A percentile compares a stretch with the other conserved stretches of the same genome.
Evolutionary conservation across 92 coral and sea anemone species (phyloP).

Genomic region (Zoanthus solanderi): DNA sequence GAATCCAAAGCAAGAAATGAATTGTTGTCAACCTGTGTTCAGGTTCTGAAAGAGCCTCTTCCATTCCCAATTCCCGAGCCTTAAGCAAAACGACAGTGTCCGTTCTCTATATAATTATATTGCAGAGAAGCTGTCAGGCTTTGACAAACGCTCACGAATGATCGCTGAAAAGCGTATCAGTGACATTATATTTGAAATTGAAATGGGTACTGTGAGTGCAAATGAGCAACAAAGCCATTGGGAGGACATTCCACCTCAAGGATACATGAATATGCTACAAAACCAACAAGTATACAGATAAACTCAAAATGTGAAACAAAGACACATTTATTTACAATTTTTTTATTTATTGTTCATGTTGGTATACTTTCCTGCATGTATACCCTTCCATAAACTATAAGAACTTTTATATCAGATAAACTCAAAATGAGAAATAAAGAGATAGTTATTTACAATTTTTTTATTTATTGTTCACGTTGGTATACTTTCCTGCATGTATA

Average conservation of each 20-base stretch:
- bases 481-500: neutral
- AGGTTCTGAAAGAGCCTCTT: constrained; percentile 66
- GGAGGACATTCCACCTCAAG: constrained; percentile 19
- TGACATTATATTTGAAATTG: constrained; percentile 62
- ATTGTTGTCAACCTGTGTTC: constrained; percentile 64
- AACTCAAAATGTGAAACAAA: constrained; percentile 39
- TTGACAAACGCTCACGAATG: constrained; percentile 59
- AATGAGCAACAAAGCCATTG: constrained; percentile 5
- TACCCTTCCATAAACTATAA: constrained; percentile 16
- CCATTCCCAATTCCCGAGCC: constrained; percentile 32
- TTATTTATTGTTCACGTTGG: neutral
- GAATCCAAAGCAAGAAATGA: constrained; percentile 54
- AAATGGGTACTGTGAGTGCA: constrained; percentile 27
- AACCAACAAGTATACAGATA: constrained; percentile 52
- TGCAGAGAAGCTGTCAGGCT: constrained; percentile 13
- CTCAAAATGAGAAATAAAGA: neutral
- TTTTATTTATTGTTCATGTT: constrained; percentile 34
- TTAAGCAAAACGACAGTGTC: constrained; percentile 51
- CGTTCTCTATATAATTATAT: constrained; percentile 18
- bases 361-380: constrained; percentile 34
- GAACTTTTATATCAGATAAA: constrained; percentile 14
- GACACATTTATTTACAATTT: constrained; percentile 25
- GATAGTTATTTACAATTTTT: neutral
- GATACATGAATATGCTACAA: constrained; percentile 7
- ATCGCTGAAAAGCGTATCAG: constrained; percentile 61